These are phyloP conservation scores for Zoroaster sp. DNA, from an alignment of 53 echinoderm and acorn worm species.

Conservation along the genomic window DNA sequence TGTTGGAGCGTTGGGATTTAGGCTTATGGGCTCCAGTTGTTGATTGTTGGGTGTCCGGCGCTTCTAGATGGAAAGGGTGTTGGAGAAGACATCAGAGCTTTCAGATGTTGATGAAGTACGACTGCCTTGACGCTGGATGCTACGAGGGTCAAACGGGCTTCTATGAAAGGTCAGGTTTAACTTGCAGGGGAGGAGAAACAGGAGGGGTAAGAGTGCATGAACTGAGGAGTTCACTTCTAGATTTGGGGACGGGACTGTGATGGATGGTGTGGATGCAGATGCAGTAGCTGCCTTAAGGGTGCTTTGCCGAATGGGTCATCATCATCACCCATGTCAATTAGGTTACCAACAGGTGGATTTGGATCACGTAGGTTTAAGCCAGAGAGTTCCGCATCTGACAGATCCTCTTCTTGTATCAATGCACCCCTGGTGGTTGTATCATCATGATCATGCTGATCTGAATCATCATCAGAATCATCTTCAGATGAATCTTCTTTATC, in stretches of 20 bases:
- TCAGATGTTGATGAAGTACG: conserved; percentile 85
- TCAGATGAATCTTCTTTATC: conserved; percentile 79
- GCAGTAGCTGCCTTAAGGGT: too few relatives aligned
- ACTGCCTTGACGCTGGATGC: conserved; percentile 81
- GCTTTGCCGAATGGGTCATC: conserved; percentile 85
- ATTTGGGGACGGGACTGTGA: too few relatives aligned
- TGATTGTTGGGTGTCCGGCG: conserved; percentile 70
- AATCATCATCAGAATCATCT: conserved; percentile 66
- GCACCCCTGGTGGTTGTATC: conserved; percentile 53
- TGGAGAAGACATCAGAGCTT: conserved; percentile 90
- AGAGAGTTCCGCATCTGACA: conserved; percentile 89
- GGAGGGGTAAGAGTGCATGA: conserved; percentile 94
- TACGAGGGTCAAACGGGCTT: conserved; percentile 80
- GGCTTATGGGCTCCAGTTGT: conserved; percentile 69
- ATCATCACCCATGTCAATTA: conserved; percentile 80
- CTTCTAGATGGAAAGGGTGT: conserved; percentile 95
- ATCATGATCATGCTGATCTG: conserved; percentile 74
- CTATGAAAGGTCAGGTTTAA: conserved; percentile 76
- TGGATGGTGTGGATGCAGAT: too few relatives aligned
- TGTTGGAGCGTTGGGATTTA: conserved; percentile 88
- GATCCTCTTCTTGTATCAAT: conserved; percentile 73
- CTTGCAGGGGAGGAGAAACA: conserved; percentile 87
- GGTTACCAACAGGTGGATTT: conserved; percentile 78
- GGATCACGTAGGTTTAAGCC: conserved; percentile 84
- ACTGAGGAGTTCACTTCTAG: conserved; percentile 70